Evolutionary conservation across 2,888 invertebrate genomes (phyloP), one percentile per base, ranked within the genome.

Genomic region (Aricia artaxerxes): DNA sequence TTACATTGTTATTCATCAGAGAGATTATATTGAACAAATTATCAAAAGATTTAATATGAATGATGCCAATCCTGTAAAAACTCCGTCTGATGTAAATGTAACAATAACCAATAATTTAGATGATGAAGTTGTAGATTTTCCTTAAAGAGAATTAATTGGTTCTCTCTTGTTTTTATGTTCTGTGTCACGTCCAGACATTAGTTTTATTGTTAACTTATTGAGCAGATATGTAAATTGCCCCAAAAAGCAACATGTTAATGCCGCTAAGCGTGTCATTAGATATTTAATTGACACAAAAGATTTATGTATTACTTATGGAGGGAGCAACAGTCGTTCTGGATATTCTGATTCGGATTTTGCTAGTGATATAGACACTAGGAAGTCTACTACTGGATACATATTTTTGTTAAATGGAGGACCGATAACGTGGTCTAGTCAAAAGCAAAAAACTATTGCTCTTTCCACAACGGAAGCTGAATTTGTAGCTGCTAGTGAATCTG

Each of bases 21-120:
- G 38, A 80, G 24, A 82, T 76, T 82, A 83, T 53, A 81, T 82
- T 24, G 72, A 84, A 38, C 78, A 82, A 64, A 80, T 85, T 16
- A 83, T 85, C 31, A 31, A 83, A 4, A 86, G 80, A 31, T 85
- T 84, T 82, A 64, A 77, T 82, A 83, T 85, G 83, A 78, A 38
- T 69, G 49, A 81, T 80, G 79, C 84, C 49, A 84, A 83, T 80
- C 69, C 81, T 49, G 77, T 24, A 11, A 79, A 35, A 49, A 81
- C 81, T 6, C 81, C 80, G 69, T 72, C 80, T 38, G 83, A 82
- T 82, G 77, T 79, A 64, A 81, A 82, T 82, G 80, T 82, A 61
- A 9, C 75, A 6, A 80, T 82, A 24, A n/a, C 78, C 75, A 83
- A 81, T 49, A 81, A 79, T 31, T 0, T 78, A 4, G 78, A 82